Percentiles rank a stretch among this genome's conserved stretches.
Conservation (phyloP, 2,888 invertebrate genomes). For the Nephrotoma flavescens region DNA sequence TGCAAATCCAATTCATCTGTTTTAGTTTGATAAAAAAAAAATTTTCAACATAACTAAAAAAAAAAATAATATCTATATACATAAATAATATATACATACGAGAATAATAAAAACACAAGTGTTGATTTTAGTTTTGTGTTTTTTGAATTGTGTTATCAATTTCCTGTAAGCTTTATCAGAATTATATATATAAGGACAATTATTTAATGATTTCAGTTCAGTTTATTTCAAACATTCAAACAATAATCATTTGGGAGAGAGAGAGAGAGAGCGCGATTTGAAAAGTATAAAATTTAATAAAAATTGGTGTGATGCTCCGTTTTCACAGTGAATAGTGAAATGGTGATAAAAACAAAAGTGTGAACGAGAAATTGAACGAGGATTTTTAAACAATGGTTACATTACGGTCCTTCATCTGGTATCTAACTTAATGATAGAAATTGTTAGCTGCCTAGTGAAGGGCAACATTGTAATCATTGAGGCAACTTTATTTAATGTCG, state of each 20-base stretch:
- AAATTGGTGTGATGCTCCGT: neutral
- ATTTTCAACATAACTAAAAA: neutral
- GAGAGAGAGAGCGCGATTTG: too few relatives aligned
- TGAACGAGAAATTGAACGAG: neutral
- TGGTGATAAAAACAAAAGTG: neutral
- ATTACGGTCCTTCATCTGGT: slow-evolving; percentile 4
- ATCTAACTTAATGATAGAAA: neutral
- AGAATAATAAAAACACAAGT: neutral
- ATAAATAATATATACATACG: neutral
- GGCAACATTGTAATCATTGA: neutral
- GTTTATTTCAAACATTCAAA: neutral
- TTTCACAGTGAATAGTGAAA: neutral
- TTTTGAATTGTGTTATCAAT: neutral
- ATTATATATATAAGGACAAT: slow-evolving; percentile 1
- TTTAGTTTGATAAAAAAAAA: neutral
- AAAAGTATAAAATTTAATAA: neutral
- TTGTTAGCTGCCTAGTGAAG: slow-evolving; percentile 4
- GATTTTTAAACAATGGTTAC: neutral
- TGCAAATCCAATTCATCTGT: slow-evolving; percentile 4
- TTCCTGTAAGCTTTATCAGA: slow-evolving; percentile 3
- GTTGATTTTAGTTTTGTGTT: neutral
- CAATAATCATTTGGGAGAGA: neutral
- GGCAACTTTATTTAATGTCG: neutral
- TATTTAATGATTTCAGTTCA: neutral
- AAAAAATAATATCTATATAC: neutral